Evolutionary conservation across 2,113 vertebrate species (phyloP).

Genomic region (Tetrao urogallus): DNA sequence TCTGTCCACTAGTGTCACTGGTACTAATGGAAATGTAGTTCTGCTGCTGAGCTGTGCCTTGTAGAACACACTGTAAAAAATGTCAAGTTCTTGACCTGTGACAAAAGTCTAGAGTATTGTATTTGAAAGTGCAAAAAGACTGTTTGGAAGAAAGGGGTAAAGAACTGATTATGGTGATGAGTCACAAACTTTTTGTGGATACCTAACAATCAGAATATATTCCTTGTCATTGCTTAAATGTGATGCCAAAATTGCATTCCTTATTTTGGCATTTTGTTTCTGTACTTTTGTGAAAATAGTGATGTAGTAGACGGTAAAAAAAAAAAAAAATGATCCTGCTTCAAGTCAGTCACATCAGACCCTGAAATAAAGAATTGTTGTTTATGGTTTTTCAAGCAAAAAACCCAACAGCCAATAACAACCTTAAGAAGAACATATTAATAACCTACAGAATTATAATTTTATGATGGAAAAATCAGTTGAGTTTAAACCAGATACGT

Average conservation of each 20-base stretch:
- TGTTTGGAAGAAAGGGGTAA: neutral
- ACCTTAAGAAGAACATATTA: neutral
- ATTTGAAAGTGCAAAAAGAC: constrained; percentile 6
- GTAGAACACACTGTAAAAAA: constrained; percentile 59
- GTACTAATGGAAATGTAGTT: constrained; percentile 54
- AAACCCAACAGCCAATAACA: neutral
- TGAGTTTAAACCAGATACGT: neutral
- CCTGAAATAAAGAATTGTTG: neutral
- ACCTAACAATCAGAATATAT: neutral
- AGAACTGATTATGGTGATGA: neutral
- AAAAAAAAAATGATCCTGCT: constrained; percentile 1
- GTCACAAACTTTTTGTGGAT: neutral
- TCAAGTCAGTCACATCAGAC: neutral
- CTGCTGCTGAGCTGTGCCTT: constrained; percentile 53
- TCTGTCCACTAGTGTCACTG: constrained; percentile 47
- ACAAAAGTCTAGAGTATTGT: neutral
- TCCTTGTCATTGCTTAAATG: neutral
- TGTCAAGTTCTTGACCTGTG: constrained; percentile 37
- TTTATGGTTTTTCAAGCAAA: constrained; percentile 8
- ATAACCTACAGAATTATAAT: neutral
- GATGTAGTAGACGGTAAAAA: neutral
- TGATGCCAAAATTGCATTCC: neutral
- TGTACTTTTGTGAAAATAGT: neutral
- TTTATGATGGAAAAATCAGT: neutral
- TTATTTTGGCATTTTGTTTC: neutral